Base-by-base conservation (phyloP, 1,140 invertebrate genomes). In the Sarcophaga peregrina region DNA sequence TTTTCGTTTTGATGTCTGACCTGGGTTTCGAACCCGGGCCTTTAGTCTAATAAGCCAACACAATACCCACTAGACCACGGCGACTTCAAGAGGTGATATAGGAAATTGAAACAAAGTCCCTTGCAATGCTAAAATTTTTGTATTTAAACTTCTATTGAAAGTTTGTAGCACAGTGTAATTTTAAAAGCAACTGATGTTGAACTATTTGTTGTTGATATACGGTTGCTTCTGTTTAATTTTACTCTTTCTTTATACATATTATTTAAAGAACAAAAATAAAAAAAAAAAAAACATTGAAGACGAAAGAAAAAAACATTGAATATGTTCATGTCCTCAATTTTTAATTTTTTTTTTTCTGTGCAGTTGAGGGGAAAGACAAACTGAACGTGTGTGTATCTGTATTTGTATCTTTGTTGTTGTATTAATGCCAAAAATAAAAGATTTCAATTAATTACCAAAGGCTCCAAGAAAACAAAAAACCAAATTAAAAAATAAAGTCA, bases 371-470 rank as follows among this genome's bases (percentile, higher is more conserved):
- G 2, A 50, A 78, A 20, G 11, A 25, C 0, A 62, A 72, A 72
- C 6, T n/a, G 20, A 78, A 78, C 17, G 8, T 25, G 8, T 20
- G 74, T 47, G 46, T 8, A 15, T 37, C 25, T 37, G 25, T 37
- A 37, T 37, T 37, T 37, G 25, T 37, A 37, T 37, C 25, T 37
- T 45, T 7, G 25, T 47, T 76, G 74, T 76, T 76, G 17, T 50
- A 78, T 78, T 78, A 52, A 52, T 78, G 75, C 75, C 75, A 78
- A 78, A 78, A 75, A 76, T 58, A 58, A 58, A 58, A 58, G 54
- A 78, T 50, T 37, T 78, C 52, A 78, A 78, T 78, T 78, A 78
- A 78, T 78, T 78, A 78, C 47, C 17, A 50, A 78, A 78, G 75
- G 50, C 75, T 78, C 47, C 75, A 78, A 78, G 75, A 50, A 10